Evolutionary conservation across 2,888 invertebrate species (phyloP).

Genomic region (Drosophila anomalata): DNA sequence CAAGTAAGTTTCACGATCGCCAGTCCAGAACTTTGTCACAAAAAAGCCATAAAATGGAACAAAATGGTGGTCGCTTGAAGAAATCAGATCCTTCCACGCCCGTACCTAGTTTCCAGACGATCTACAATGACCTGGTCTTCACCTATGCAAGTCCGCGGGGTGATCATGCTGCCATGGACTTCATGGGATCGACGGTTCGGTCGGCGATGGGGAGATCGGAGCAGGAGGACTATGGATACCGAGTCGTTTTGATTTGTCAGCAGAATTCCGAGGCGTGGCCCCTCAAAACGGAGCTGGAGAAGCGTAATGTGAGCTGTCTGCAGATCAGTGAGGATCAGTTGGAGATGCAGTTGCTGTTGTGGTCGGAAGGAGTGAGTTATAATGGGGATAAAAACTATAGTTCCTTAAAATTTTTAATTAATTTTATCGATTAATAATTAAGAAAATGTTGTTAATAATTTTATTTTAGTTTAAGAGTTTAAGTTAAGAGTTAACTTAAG

Average conservation of each 20-base stretch:
- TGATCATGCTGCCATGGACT: neutral
- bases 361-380: conserved; percentile 15
- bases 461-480: too few relatives aligned
- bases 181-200: conserved; percentile 3
- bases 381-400: neutral
- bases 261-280: conserved; percentile 11
- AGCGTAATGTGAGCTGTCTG: neutral
- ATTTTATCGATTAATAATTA: too few relatives aligned
- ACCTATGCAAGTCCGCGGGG: conserved; percentile 1
- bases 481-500: too few relatives aligned
- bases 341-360: neutral
- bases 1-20: neutral
- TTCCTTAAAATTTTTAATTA: too few relatives aligned
- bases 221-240: neutral
- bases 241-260: conserved; percentile 19
- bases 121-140: neutral
- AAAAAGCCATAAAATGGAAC: neutral
- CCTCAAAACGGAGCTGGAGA: conserved; percentile 15
- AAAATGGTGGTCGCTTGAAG: neutral
- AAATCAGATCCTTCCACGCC: neutral
- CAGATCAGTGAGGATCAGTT: neutral
- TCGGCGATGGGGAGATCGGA: neutral
- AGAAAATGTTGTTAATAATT: too few relatives aligned
- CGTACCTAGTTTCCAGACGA: conserved; percentile 1
- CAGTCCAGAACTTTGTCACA: neutral